Evolutionary conservation across 2,113 vertebrate genomes (phyloP), one percentile per base, ranked within the genome.

Genomic region (Piliocolobus tephrosceles): DNA sequence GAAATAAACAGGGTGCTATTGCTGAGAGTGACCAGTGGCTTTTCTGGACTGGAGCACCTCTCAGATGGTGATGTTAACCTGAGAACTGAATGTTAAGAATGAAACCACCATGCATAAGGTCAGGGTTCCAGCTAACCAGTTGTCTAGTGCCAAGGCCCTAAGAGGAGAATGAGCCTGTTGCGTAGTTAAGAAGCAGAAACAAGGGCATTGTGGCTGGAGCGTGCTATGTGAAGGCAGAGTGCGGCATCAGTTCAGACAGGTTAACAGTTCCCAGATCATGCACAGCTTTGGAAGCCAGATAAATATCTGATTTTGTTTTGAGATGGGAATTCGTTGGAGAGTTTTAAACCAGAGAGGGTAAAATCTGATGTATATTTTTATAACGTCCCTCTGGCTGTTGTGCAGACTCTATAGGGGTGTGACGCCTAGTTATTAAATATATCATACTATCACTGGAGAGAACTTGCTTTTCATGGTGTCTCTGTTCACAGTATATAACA

Each of bases 161-260:
- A 5, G 50, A 64, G n/a, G 52, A 70, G 38, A 76, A 12, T 6
- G 18, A 1, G 1, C 30, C 58, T 70, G 57, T 17, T 47, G 55
- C 40, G 55, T n/a, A 30, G 17, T 6, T 45, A 72, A 88, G 35
- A 22, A 79, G 11, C 45, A 66, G 78, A 81, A 73, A 38, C 5
- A 27, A 43, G 58, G 2, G 14, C 1, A 6, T 5, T 0, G 35
- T 61, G 68, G 8, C 27, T 6, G 1, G 14, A 80, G 16, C 2
- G 0, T 47, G 17, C 35, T n/a, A 12, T 32, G 5, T 17, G 16
- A 81, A 66, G 12, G 64, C 52, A 14, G 50, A 27, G 32, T n/a
- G 2, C 5, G 2, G 17, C 5, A 22, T 55, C 35, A 43, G 40
- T 6, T 20, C 66, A 85, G 79, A 25, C 7, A 12, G 23, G 35